Percentiles rank a stretch among this genome's conserved stretches.
Evolutionary conservation across 2,113 vertebrate genomes (phyloP).

Genomic region (Cynopterus brachyotis): DNA sequence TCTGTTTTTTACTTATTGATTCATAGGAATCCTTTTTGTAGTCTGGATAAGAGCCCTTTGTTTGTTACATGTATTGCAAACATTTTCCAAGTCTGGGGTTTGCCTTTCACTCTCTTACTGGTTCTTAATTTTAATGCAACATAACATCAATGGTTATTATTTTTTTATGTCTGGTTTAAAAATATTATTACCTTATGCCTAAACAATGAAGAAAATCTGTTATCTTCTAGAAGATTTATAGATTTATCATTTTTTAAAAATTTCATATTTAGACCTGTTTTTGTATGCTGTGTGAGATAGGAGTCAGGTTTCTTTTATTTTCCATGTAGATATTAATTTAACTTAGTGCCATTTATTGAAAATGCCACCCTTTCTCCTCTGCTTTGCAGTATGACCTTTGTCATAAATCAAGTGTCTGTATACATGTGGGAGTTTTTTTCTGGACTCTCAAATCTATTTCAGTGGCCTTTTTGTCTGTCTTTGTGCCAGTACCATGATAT

Average conservation of each 20-base stretch:
- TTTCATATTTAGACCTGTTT: background rate
- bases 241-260: background rate
- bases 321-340: background rate
- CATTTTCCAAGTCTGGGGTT: background rate
- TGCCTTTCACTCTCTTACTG: background rate
- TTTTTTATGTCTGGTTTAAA: background rate
- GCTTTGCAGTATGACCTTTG: background rate
- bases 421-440: background rate
- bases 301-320: background rate
- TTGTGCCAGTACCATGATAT: background rate
- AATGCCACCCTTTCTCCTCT: background rate
- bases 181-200: background rate
- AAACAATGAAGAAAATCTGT: background rate
- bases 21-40: background rate
- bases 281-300: background rate
- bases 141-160: background rate
- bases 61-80: background rate
- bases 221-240: background rate
- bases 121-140: background rate
- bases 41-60: background rate
- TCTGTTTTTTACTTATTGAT: background rate
- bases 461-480: background rate
- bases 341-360: background rate
- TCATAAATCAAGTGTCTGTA: background rate
- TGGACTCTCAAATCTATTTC: background rate